Evolutionary conservation across 2,888 invertebrate genomes (phyloP), one percentile per base, ranked within the genome.

Genomic region (Pemphredon lugubris): DNA sequence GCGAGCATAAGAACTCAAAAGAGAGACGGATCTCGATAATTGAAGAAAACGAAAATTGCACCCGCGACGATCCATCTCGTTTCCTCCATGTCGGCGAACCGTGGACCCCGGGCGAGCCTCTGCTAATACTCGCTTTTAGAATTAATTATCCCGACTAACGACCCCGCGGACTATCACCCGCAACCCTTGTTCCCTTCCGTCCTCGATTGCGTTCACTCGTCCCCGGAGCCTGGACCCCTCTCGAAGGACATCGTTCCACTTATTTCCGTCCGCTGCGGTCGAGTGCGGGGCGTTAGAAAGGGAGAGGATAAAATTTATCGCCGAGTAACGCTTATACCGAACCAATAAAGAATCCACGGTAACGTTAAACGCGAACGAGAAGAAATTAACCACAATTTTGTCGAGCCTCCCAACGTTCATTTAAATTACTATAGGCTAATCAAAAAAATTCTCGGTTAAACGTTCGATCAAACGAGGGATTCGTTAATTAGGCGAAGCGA

Each of bases 131-230:
- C 66, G 54, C 59, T 71, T 75, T 75, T 66, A 44, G 75, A 80
- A 82, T 79, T 81, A 80, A 80, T 80, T 80, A 81, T 72, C 76
- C 42, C 58, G 51, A 50, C 60, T 79, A 74, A 73, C 68, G 72
- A 74, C 37, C 65, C 59, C 48, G 20, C 6, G 30, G 14, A n/a
- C 18, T 39, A 47, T 53, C 69, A 13, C 54, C n/a, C 6, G 26
- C 34, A 30, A n/a, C 7, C 50, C 59, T 30, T 2, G 16, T 57
- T 57, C 42, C 59, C 42, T 59, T 64, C 51, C 51, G 13, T 26
- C 53, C 59, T 37, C 53, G 44, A 66, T 63, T 60, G 20, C 51
- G 16, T 26, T 50, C 54, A 26, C 69, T 63, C 63, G 26, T 44
- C 14, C 54, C 20, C 20, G 9, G 11, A n/a, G n/a, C n/a, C n/a